A percentile compares a stretch with the other conserved stretches of the same genome.
Evolutionary conservation across 2,113 vertebrate species (phyloP).

Genomic region (Gila orcuttii): DNA sequence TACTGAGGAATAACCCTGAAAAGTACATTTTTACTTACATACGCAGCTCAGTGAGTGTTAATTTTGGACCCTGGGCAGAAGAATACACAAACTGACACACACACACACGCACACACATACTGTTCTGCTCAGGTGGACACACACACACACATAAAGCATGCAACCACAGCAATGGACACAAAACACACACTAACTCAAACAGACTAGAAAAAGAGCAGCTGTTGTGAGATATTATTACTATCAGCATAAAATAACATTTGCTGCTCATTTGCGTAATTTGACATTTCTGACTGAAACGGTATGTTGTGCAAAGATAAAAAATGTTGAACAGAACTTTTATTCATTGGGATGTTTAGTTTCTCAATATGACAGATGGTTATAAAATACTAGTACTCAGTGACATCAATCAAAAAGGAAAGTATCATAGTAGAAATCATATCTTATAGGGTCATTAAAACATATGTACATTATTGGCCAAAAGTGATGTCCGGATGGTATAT

Average conservation of each 20-base stretch:
- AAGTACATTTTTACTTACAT: conserved; percentile 10
- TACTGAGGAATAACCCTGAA: neutral
- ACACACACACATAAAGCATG: neutral
- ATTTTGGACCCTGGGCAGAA: conserved; percentile 12
- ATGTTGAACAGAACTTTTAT: neutral
- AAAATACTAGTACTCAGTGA: no score
- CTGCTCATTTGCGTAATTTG: neutral
- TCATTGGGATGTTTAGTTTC: neutral
- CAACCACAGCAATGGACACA: neutral
- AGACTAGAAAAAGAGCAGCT: neutral
- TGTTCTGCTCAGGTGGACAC: no score
- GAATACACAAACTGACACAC: conserved; percentile 12
- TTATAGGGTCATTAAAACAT: no score
- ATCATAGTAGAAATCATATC: no score
- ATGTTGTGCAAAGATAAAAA: neutral
- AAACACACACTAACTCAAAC: neutral
- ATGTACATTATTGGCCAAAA: no score
- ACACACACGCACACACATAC: neutral
- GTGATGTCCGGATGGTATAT: no score
- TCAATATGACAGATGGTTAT: neutral
- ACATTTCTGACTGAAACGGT: neutral
- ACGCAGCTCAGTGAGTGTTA: neutral
- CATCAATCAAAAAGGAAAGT: no score
- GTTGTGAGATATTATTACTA: conserved; percentile 8
- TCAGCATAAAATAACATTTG: neutral